A percentile compares a stretch with the other conserved stretches of the same genome.
These are phyloP conservation scores for Paramormyrops hopkinsi DNA, from an alignment of 2,797 vertebrate genomes.

Conservation along the genomic window DNA sequence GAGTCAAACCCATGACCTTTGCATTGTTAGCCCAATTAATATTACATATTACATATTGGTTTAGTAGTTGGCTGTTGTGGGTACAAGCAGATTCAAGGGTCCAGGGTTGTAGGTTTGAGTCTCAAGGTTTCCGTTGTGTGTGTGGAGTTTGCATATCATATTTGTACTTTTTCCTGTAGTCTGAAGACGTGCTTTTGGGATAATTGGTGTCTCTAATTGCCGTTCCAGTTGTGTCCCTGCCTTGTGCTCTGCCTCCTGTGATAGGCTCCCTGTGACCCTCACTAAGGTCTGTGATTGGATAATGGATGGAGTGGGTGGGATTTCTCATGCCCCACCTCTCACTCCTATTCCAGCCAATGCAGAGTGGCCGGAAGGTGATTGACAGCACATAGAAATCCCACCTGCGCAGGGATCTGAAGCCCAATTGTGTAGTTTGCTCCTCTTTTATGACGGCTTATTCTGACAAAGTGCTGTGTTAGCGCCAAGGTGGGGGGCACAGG, in stretches of 20 bases:
- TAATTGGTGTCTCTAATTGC: not conserved
- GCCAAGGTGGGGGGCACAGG: not conserved
- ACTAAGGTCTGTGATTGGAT: not conserved
- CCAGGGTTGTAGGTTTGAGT: not conserved
- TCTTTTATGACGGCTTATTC: not conserved
- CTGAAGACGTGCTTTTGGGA: not conserved
- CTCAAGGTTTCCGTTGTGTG: not conserved
- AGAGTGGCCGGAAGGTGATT: not conserved
- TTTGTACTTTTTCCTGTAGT: not conserved
- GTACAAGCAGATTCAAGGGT: not conserved
- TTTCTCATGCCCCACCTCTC: not conserved
- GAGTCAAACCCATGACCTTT: not conserved
- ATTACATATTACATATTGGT: not conserved
- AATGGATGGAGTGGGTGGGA: not conserved
- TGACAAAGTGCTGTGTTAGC: not conserved
- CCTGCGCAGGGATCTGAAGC: not conserved
- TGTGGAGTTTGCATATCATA: not conserved
- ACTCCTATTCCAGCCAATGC: not conserved
- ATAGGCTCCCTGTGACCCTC: not conserved
- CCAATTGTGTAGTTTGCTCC: not conserved
- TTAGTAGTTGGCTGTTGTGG: not conserved
- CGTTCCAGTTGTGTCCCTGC: not conserved
- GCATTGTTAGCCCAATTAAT: not conserved
- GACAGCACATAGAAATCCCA: not conserved
- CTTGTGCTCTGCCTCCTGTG: not conserved